Percentiles rank a stretch among this genome's conserved stretches.
phyloP scores from a whole-genome alignment of 2,888 invertebrate species.

The Heliconius charithonia region DNA sequence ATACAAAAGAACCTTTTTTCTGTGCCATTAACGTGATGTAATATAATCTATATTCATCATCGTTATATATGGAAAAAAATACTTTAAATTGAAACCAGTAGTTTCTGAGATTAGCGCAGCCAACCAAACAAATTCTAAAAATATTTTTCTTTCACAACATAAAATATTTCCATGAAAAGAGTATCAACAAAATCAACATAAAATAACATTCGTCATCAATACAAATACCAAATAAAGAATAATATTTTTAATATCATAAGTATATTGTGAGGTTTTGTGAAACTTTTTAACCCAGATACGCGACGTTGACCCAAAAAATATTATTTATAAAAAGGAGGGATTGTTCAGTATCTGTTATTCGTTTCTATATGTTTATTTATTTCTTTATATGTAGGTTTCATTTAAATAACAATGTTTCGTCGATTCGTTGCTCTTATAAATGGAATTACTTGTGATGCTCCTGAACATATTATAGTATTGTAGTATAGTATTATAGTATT shows the following conservation, averaged over 20 bases:
- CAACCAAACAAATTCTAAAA: neutral
- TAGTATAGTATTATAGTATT: no score
- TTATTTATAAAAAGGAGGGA: slow-evolving; percentile 18
- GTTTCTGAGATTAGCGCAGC: no score
- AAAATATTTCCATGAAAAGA: neutral
- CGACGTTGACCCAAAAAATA: slow-evolving; percentile 10
- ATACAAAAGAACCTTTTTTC: no score
- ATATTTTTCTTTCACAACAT: neutral
- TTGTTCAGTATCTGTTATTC: slow-evolving; percentile 12
- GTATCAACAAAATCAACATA: neutral
- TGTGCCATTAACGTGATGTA: no score
- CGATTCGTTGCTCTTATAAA: neutral
- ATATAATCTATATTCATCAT: no score
- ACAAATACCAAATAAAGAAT: neutral
- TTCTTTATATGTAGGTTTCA: neutral
- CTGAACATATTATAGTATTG: no score
- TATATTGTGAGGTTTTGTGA: slow-evolving; percentile 1
- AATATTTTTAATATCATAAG: slow-evolving; percentile 22
- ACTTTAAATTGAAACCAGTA: no score
- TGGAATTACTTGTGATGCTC: no score
- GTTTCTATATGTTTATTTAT: neutral
- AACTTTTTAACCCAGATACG: slow-evolving; percentile 23
- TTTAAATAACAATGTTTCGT: neutral
- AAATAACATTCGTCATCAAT: slow-evolving; percentile 10
- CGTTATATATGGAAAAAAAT: no score